Base-by-base conservation (phyloP, 2,888 invertebrate genomes). In the Sarcophaga rosellei region DNA sequence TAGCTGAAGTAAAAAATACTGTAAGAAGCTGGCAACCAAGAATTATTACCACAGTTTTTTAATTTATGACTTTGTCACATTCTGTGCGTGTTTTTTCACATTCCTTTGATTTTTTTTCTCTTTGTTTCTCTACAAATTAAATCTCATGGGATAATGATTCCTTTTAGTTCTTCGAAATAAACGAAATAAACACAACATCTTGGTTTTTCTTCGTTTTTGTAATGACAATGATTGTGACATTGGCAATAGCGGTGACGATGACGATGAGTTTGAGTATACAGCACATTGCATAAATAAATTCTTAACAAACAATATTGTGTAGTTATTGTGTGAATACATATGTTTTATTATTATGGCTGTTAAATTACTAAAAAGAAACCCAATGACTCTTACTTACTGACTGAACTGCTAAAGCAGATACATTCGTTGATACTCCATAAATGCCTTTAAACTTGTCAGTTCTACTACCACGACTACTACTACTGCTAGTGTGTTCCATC, bases 11-110 rank as follows among this genome's bases (percentile, higher is more conserved):
- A 66, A 35, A 8, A 61, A 53, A 72, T 77, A 59, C 82, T 47
- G 44, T 44, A 53, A 53, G 17, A 12, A 17, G 53, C 17, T 15
- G 53, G 15, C 53, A 70, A 35, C 8, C 10, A 84, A 84, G 84
- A 84, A 84, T 84, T 84, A 84, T 84, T 75, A 72, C 84, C 53
- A 80, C 84, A 79, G 61, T 74, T 76, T 76, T 84, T 84, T 84
- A 84, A 84, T 84, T 84, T 84, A 84, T 84, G 75, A 84, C 79
- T 84, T 80, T 80, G 79, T 84, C 84, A 84, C 84, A 84, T 84
- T 84, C 79, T 80, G 79, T 75, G 75, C 75, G 79, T 79, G 75
- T 75, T 79, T 84, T 72, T 66, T 44, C 35, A 20, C 20, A 35
- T 44, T 44, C 35, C 35, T 10, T 35, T 66, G 11, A 5, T n/a